A percentile compares a stretch with the other conserved stretches of the same genome.
phyloP scores from a whole-genome alignment of 2,113 vertebrate species.

The Coreoperca whiteheadi region DNA sequence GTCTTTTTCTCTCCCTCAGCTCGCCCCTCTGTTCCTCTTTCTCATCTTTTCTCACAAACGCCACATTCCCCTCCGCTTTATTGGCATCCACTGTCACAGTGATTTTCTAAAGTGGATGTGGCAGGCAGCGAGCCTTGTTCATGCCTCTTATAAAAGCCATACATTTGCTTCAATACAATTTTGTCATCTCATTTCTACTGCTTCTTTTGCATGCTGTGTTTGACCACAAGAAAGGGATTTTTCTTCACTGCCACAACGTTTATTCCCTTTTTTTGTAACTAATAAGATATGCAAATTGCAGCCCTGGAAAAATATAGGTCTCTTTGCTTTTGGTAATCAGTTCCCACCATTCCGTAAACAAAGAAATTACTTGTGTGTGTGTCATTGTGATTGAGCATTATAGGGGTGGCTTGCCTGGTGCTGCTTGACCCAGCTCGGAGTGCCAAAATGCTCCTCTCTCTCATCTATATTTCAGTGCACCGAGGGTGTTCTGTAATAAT shows the following conservation, averaged over 20 bases:
- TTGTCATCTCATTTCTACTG: conserved; percentile 9
- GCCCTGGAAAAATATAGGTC: conserved; percentile 44
- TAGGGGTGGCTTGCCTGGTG: conserved; percentile 47
- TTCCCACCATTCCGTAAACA: conserved; percentile 57
- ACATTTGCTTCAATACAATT: conserved; percentile 55
- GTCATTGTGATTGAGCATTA: conserved; percentile 48
- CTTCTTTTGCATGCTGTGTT: conserved; percentile 12
- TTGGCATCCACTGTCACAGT: conserved; percentile 60
- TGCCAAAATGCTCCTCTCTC: conserved; percentile 55
- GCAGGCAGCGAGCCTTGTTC: conserved; percentile 65
- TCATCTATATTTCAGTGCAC: conserved; percentile 67
- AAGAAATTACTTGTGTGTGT: conserved; percentile 48
- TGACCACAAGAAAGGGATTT: conserved; percentile 21
- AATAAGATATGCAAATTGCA: conserved; percentile 67
- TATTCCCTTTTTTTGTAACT: conserved; percentile 50
- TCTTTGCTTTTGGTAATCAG: conserved; percentile 66
- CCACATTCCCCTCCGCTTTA: conserved; percentile 54
- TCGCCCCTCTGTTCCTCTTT: neutral
- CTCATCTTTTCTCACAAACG: conserved; percentile 34
- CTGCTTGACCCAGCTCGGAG: conserved; percentile 63
- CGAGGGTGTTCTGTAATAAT: conserved; percentile 64
- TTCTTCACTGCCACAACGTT: conserved; percentile 25
- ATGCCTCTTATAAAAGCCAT: conserved; percentile 61
- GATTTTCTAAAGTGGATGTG: conserved; percentile 74
- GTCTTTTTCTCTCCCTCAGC: conserved; percentile 8